Evolutionary conservation across 2,113 vertebrate genomes (phyloP).

Genomic region (Eleginops maclovinus): DNA sequence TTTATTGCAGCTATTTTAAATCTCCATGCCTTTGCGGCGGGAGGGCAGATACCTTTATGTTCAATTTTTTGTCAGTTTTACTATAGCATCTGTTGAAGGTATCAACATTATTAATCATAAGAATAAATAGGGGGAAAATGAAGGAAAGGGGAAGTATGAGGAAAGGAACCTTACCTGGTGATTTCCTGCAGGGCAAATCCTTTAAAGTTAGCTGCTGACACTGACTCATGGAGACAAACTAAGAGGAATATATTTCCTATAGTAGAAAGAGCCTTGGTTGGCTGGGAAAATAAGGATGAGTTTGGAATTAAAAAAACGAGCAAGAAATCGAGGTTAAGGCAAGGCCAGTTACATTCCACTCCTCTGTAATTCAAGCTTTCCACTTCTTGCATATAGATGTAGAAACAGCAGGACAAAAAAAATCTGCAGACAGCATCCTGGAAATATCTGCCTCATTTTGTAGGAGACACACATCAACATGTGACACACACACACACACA

Average conservation of each 20-base stretch:
- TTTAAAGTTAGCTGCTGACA: constrained; percentile 29
- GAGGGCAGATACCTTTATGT: neutral
- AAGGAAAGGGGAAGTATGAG: neutral
- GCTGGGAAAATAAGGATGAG: constrained; percentile 26
- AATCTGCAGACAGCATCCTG: constrained; percentile 2
- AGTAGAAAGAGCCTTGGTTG: neutral
- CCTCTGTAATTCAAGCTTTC: constrained; percentile 14
- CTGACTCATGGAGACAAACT: constrained; percentile 25
- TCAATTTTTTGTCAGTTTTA: constrained; percentile 6
- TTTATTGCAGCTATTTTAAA: neutral
- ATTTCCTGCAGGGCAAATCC: constrained; percentile 34
- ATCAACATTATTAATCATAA: constrained; percentile 2
- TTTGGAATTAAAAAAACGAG: constrained; percentile 25
- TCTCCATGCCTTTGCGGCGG: neutral
- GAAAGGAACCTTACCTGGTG: constrained; percentile 17
- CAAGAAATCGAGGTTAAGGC: constrained; percentile 30
- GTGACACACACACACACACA: constrained; percentile 35
- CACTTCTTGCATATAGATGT: constrained; percentile 28
- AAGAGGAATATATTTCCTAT: constrained; percentile 43
- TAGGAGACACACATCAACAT: constrained; percentile 36
- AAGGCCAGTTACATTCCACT: constrained; percentile 37
- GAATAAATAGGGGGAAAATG: neutral
- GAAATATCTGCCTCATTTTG: constrained; percentile 20
- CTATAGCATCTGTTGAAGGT: constrained; percentile 2
- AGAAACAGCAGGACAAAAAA: constrained; percentile 2